Conservation (phyloP, 2,797 vertebrate genomes). For the Mycteria americana region DNA sequence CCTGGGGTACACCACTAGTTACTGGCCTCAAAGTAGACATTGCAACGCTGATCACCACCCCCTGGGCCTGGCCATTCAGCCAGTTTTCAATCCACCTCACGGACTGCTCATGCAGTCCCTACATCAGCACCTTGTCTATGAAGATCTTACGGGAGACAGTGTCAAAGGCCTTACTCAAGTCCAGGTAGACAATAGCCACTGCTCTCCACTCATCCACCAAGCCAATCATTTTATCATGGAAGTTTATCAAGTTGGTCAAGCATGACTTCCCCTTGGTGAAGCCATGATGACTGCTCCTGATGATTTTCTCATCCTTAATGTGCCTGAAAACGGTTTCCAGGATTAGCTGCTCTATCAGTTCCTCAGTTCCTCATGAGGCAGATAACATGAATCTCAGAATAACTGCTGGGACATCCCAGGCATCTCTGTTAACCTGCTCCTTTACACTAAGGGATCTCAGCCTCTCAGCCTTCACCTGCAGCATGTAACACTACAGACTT, state of each 20-base stretch:
- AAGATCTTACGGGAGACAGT: background rate
- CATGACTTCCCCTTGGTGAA: background rate
- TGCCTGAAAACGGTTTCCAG: background rate
- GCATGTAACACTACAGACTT: background rate
- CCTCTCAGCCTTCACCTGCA: background rate
- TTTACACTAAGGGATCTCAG: background rate
- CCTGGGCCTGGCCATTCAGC: background rate
- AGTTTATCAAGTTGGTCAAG: background rate
- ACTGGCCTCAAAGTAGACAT: background rate
- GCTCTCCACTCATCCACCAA: background rate
- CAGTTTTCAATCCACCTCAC: background rate
- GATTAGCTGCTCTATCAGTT: background rate
- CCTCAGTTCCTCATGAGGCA: background rate
- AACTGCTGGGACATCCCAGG: background rate
- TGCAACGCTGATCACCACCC: background rate
- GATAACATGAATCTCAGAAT: background rate
- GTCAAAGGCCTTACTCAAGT: background rate
- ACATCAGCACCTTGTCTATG: background rate
- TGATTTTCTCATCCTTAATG: background rate
- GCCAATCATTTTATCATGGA: background rate
- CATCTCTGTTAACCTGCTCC: background rate
- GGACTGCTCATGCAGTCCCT: too few relatives aligned
- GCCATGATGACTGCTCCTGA: background rate
- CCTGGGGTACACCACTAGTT: background rate
- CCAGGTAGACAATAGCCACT: background rate